phyloP scores from a whole-genome alignment of 2,888 invertebrate species.

The Caenorhabditis virilis region DNA sequence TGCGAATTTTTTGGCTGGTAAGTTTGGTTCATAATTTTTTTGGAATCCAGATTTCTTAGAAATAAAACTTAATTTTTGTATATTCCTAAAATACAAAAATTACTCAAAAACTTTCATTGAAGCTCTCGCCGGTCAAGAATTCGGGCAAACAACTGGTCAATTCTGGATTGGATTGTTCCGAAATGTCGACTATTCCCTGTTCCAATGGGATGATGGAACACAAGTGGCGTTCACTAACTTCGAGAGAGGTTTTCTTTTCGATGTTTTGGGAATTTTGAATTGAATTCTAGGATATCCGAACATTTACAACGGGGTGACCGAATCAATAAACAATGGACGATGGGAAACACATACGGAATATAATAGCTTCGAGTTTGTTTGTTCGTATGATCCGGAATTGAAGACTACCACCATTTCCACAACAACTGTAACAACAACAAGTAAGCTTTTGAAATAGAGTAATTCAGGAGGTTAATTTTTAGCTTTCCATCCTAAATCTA shows the following conservation, averaged over 20 bases:
- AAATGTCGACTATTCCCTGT: slow-evolving; percentile 13
- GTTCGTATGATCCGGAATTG: slow-evolving; percentile 17
- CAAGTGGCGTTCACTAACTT: slow-evolving; percentile 20
- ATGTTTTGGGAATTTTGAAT: too few relatives aligned
- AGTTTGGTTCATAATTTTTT: not conserved
- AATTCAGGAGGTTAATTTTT: too few relatives aligned
- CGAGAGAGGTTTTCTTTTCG: too few relatives aligned
- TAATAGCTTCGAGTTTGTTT: slow-evolving; percentile 20
- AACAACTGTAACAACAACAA: not conserved
- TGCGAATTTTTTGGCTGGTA: not conserved
- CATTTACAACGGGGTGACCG: slow-evolving; percentile 20
- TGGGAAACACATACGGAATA: slow-evolving; percentile 21
- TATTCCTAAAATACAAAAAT: too few relatives aligned
- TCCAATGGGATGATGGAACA: slow-evolving; percentile 26
- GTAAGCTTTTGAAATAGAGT: too few relatives aligned
- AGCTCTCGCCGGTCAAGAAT: not conserved
- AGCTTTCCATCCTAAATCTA: too few relatives aligned
- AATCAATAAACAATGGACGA: slow-evolving; percentile 20
- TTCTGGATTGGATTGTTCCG: slow-evolving; percentile 24
- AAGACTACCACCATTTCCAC: not conserved
- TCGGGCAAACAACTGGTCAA: slow-evolving; percentile 20
- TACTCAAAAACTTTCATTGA: too few relatives aligned
- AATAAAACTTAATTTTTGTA: too few relatives aligned
- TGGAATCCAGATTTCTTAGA: not conserved
- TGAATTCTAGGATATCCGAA: slow-evolving; percentile 31